These are phyloP conservation scores for Pardalotus punctatus DNA, from an alignment of 2,113 vertebrate genomes.

Conservation along the genomic window DNA sequence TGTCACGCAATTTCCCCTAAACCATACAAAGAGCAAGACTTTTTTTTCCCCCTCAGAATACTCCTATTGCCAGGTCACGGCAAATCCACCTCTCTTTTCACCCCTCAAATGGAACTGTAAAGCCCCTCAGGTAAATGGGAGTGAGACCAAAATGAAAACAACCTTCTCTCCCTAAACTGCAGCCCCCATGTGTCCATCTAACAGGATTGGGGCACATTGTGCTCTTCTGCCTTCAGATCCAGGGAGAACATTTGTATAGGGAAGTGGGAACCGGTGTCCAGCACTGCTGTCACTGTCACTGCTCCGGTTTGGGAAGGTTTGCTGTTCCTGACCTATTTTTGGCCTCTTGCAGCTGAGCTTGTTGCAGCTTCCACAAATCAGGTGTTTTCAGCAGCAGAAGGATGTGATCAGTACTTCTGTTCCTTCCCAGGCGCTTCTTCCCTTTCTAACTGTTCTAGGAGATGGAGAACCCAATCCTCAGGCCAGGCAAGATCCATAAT, in stretches of 20 bases:
- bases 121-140: background rate
- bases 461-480: background rate
- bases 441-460: background rate
- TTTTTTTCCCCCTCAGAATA: background rate
- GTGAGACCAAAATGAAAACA: background rate
- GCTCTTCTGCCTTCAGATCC: background rate
- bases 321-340: background rate
- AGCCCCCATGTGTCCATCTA: background rate
- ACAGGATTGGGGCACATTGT: accelerated
- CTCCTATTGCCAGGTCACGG: background rate
- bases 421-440: background rate
- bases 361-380: background rate
- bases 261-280: accelerated
- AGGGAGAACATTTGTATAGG: background rate
- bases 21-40: background rate
- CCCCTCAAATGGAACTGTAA: background rate
- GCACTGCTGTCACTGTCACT: background rate
- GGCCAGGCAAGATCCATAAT: background rate
- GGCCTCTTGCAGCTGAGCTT: background rate
- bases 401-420: background rate
- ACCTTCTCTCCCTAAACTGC: background rate
- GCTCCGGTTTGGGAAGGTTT: background rate
- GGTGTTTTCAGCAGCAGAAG: background rate
- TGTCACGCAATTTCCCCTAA: background rate
- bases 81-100: background rate